A percentile compares a stretch with the other conserved stretches of the same genome.
Conservation (phyloP, 1,140 invertebrate genomes). For the Cheumatopsyche charites region DNA sequence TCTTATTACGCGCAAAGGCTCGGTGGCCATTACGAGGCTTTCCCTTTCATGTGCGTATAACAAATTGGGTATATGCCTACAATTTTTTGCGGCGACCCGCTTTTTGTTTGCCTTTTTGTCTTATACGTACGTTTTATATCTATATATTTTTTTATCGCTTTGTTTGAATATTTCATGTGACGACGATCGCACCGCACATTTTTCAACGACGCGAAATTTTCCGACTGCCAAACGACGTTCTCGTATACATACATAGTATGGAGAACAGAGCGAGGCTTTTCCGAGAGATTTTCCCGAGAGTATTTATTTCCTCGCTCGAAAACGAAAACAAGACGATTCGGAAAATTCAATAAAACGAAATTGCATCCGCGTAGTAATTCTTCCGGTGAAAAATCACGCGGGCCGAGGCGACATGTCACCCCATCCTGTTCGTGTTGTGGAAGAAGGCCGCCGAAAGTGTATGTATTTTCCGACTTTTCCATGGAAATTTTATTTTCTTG, state of each 20-base stretch:
- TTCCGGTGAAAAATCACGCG: constrained; percentile 23
- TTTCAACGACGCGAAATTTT: background rate
- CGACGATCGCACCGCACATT: background rate
- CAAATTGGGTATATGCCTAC: background rate
- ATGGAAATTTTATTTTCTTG: constrained; percentile 22
- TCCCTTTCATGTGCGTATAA: background rate
- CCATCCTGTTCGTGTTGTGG: background rate
- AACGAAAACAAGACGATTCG: constrained; percentile 29
- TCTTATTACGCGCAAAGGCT: background rate
- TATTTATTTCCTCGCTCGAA: constrained; percentile 6
- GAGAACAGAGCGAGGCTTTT: constrained; percentile 1
- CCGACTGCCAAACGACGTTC: background rate
- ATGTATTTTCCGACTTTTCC: background rate
- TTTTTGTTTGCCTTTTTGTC: background rate
- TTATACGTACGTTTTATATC: no score
- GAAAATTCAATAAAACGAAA: constrained; percentile 31
- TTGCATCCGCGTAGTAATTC: constrained; percentile 32
- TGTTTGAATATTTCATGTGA: constrained; percentile 5
- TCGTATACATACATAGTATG: no score
- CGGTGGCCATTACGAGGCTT: no score
- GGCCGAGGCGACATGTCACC: constrained; percentile 24
- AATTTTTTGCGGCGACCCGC: background rate
- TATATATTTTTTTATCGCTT: background rate
- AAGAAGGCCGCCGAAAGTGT: no score
- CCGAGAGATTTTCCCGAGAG: constrained; percentile 11